phyloP scores from a whole-genome alignment of 1,140 invertebrate genomes.

The Homarus americanus region DNA sequence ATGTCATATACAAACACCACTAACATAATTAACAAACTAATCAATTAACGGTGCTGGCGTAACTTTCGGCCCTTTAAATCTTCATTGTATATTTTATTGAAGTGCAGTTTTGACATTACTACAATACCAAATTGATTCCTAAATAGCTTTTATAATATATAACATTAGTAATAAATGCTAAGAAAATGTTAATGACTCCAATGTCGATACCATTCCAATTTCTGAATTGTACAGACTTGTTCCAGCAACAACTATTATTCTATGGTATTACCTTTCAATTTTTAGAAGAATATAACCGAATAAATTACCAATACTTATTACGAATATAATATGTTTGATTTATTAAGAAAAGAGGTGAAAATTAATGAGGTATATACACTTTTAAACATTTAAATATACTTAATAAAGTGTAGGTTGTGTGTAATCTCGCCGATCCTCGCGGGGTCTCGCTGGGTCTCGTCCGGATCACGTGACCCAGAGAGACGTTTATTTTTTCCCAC shows the following conservation, averaged over 20 bases:
- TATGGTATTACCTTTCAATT: neutral
- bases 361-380: neutral
- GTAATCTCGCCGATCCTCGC: slow-evolving; percentile 70
- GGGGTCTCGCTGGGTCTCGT: slow-evolving; percentile 77
- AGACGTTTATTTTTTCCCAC: slow-evolving; percentile 81
- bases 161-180: neutral
- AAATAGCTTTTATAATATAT: neutral
- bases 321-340: neutral
- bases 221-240: slow-evolving; percentile 29
- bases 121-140: neutral
- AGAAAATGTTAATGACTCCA: slow-evolving; percentile 39
- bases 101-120: neutral
- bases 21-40: slow-evolving; percentile 36
- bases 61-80: slow-evolving; percentile 44
- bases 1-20: too few relatives aligned
- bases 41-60: slow-evolving; percentile 12
- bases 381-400: slow-evolving; percentile 18
- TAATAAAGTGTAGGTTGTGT: slow-evolving; percentile 19
- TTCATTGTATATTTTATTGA: neutral
- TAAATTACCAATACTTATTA: neutral
- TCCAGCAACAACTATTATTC: slow-evolving; percentile 27
- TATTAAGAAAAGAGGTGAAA: neutral
- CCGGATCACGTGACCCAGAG: slow-evolving; percentile 80
- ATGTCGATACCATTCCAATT: slow-evolving; percentile 48
- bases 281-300: neutral